Conservation (phyloP, 2,797 vertebrate species). For the Cetoscarus ocellatus region DNA sequence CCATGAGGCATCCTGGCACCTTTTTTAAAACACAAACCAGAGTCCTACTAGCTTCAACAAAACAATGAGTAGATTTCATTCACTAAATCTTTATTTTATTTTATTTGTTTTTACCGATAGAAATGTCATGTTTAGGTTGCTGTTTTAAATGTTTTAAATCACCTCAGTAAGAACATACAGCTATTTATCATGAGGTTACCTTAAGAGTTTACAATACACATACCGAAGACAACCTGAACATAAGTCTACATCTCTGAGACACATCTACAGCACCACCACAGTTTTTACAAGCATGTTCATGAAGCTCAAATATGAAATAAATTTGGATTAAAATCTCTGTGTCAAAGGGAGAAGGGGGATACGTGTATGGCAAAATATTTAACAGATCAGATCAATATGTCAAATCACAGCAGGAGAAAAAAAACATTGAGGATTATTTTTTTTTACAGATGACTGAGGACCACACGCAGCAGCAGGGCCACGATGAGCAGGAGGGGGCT, state of each 20-base stretch:
- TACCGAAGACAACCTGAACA: constrained; percentile 22
- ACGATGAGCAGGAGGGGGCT: constrained; percentile 68
- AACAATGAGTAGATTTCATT: constrained; percentile 20
- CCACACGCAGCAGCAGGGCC: constrained; percentile 63
- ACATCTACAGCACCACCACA: constrained; percentile 11
- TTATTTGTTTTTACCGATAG: too few species aligned
- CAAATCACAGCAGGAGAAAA: constrained; percentile 13
- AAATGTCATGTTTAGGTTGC: too few species aligned
- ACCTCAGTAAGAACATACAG: constrained; percentile 14
- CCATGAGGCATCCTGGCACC: constrained; percentile 20
- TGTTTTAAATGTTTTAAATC: constrained; percentile 4
- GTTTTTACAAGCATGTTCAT: constrained; percentile 1
- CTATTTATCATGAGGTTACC: not conserved
- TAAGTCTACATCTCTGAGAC: constrained; percentile 13
- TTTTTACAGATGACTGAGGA: constrained; percentile 70
- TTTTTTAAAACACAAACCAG: constrained; percentile 51
- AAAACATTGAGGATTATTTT: not conserved
- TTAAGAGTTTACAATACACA: constrained; percentile 20
- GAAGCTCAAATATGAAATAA: constrained; percentile 11
- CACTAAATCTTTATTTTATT: constrained; percentile 30
- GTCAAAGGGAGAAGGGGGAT: not conserved
- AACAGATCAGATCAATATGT: constrained; percentile 6
- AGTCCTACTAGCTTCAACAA: constrained; percentile 10
- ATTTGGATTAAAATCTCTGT: constrained; percentile 13
- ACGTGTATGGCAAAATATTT: constrained; percentile 4